These are phyloP conservation scores for Octomys mimax DNA, from an alignment of 2,797 vertebrate species.

Conservation along the genomic window DNA sequence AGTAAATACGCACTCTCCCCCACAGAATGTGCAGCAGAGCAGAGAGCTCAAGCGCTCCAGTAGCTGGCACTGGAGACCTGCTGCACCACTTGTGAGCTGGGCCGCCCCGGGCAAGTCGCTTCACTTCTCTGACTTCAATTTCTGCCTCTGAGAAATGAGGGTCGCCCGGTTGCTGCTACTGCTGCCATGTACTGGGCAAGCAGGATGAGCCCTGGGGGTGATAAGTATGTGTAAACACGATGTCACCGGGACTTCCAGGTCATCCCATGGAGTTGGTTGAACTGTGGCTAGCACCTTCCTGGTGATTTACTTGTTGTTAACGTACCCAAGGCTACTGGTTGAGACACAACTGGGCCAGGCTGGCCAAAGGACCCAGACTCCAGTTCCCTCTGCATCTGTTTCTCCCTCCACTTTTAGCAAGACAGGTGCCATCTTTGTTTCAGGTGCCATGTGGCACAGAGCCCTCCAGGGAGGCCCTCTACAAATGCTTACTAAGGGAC, in stretches of 20 bases:
- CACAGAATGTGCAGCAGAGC: background rate
- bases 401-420: background rate
- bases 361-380: background rate
- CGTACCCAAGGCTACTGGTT: background rate
- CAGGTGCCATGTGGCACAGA: background rate
- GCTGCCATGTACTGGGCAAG: rapidly evolving
- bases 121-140: constrained; percentile 22
- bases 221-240: background rate
- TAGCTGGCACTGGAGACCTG: background rate
- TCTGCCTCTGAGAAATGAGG: background rate
- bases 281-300: background rate
- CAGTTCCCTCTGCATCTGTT: background rate
- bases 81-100: background rate
- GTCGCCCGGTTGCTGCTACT: background rate
- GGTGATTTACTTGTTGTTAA: background rate
- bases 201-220: rapidly evolving
- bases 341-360: background rate
- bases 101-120: background rate
- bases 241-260: background rate
- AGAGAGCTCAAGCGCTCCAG: background rate
- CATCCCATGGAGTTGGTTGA: rapidly evolving
- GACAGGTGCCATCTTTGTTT: background rate
- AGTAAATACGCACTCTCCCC: background rate
- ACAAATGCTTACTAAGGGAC: background rate
- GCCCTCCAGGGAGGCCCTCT: background rate